Percentiles rank a stretch among this genome's conserved stretches.
Conservation (phyloP, 2,113 vertebrate species). For the Tragulus kanchil region DNA sequence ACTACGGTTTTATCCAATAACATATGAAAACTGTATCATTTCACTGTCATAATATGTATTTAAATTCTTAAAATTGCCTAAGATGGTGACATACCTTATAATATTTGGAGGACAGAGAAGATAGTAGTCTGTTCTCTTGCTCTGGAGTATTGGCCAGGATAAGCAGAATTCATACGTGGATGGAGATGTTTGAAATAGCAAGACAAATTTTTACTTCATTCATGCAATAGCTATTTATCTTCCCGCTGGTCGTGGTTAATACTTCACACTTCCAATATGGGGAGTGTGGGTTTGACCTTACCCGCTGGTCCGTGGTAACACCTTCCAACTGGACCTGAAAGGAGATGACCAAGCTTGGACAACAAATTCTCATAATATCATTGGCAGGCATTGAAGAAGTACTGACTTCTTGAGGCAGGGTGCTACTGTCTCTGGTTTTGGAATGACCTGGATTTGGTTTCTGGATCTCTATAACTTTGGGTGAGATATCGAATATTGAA, state of each 20-base stretch:
- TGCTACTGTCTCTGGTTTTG: not conserved
- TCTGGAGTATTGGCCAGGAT: not conserved
- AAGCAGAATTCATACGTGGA: accelerated
- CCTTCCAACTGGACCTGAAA: not conserved
- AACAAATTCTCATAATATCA: accelerated
- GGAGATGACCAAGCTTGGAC: accelerated
- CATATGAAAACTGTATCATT: not conserved
- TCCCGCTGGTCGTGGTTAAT: not conserved
- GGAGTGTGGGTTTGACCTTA: not conserved
- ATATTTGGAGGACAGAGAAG: not conserved
- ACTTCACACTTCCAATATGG: not conserved
- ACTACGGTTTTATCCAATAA: not conserved
- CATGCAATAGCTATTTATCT: not conserved
- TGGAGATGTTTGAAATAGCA: not conserved
- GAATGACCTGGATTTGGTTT: not conserved
- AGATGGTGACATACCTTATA: not conserved
- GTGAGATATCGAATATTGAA: not conserved
- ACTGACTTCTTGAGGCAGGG: accelerated
- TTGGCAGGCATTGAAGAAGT: not conserved
- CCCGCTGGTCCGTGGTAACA: too few species aligned
- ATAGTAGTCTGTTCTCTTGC: not conserved
- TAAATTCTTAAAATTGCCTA: not conserved
- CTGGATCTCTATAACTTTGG: not conserved
- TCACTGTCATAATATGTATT: not conserved
- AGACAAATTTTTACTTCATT: not conserved